Evolutionary conservation across 1,140 invertebrate species (phyloP).

Genomic region (Eriosoma lanigerum): DNA sequence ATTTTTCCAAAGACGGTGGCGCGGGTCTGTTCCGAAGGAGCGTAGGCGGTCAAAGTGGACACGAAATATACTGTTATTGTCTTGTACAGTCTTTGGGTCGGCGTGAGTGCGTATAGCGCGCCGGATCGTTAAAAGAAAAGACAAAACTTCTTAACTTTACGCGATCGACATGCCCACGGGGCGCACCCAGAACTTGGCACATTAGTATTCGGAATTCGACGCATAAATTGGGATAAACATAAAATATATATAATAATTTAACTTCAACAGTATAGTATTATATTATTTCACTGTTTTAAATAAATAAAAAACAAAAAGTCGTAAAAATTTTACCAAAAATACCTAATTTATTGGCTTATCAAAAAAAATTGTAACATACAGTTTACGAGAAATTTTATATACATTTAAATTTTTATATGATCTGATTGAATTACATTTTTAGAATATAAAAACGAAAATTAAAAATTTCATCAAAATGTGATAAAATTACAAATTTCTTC

Average conservation of each 20-base stretch:
- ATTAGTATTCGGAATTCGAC: constrained; percentile 28
- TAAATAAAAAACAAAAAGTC: no score
- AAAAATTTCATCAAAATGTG: no score
- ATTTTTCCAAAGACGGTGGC: background rate
- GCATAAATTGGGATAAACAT: background rate
- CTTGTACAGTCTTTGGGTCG: background rate
- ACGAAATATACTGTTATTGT: constrained; percentile 47
- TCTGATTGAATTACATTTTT: no score
- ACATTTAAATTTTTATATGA: no score
- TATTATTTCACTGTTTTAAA: no score
- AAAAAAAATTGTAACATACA: no score
- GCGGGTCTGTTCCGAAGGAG: background rate
- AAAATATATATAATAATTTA: background rate
- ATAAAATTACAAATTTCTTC: no score
- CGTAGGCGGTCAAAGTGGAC: constrained; percentile 3
- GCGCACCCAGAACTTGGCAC: background rate
- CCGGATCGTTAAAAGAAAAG: constrained; percentile 21
- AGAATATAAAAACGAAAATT: no score
- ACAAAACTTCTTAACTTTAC: constrained; percentile 1
- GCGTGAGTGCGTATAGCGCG: background rate
- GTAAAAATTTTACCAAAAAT: no score
- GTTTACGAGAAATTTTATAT: no score
- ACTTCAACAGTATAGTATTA: no score
- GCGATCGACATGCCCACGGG: constrained; percentile 6
- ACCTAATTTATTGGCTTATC: no score